Conservation (phyloP, 2,113 vertebrate species). For the Notarius quadriscutis region DNA sequence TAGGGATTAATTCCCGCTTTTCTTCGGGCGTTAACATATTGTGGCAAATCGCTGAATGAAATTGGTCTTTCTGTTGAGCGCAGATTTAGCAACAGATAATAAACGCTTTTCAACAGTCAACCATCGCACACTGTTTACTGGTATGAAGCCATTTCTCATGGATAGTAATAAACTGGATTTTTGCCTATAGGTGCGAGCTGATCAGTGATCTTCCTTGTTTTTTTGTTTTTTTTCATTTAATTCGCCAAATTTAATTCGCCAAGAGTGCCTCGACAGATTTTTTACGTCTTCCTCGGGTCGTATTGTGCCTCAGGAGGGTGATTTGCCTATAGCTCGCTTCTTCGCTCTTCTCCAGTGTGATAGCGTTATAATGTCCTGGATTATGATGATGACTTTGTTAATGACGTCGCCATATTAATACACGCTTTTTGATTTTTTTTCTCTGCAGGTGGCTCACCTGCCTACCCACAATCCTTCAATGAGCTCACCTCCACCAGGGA, state of each 20-base stretch:
- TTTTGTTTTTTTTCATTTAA: conserved; percentile 7
- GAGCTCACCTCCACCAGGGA: not conserved
- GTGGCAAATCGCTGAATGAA: conserved; percentile 69
- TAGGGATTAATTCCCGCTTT: conserved; percentile 55
- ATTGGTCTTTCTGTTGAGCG: conserved; percentile 57
- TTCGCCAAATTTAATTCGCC: conserved; percentile 41
- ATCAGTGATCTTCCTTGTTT: not conserved
- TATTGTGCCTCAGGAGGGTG: conserved; percentile 33
- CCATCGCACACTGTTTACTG: not conserved
- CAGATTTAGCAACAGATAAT: not conserved
- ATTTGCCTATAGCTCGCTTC: conserved; percentile 32
- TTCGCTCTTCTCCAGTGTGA: conserved; percentile 25
- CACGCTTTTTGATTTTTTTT: not conserved
- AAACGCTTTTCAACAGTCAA: not conserved
- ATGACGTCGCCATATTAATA: conserved; percentile 39
- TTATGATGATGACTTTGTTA: conserved; percentile 53
- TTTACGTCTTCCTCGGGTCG: conserved; percentile 35
- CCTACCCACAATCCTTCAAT: conserved; percentile 42
- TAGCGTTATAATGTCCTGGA: conserved; percentile 54
- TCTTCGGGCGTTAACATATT: conserved; percentile 66
- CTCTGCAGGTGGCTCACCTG: conserved; percentile 46
- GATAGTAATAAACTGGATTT: not conserved
- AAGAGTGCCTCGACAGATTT: conserved; percentile 33
- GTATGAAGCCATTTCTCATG: not conserved
- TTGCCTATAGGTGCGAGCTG: not conserved